A percentile compares a stretch with the other conserved stretches of the same genome.
Conservation (phyloP, 2,888 invertebrate species). For the Hofmannophila pseudospretella region DNA sequence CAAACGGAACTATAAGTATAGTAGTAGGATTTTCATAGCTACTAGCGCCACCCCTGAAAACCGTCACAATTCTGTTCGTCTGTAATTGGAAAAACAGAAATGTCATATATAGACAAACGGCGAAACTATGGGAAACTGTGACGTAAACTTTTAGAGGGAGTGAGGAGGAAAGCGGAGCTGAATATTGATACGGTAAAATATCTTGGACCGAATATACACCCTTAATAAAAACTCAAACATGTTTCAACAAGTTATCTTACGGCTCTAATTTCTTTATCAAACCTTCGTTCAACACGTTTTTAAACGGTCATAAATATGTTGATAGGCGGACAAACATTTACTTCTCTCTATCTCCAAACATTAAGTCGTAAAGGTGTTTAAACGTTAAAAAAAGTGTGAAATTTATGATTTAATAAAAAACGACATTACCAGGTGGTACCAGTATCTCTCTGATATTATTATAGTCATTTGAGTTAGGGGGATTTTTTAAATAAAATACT, state of each 20-base stretch:
- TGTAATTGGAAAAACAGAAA: no score
- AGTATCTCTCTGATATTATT: background rate
- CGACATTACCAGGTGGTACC: conserved; percentile 13
- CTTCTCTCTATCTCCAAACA: conserved; percentile 21
- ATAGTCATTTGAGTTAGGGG: conserved; percentile 11
- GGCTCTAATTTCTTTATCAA: conserved; percentile 23
- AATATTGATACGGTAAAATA: no score
- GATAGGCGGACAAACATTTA: conserved; percentile 40
- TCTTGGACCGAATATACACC: no score
- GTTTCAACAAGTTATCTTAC: background rate
- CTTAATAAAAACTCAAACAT: no score
- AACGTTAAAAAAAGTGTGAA: conserved; percentile 15
- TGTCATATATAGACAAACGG: no score
- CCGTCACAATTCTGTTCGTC: no score
- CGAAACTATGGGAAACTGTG: no score
- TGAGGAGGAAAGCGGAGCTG: no score
- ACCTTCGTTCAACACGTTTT: conserved; percentile 19
- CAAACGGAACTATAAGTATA: no score
- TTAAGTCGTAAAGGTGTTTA: conserved; percentile 40
- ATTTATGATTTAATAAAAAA: conserved; percentile 46
- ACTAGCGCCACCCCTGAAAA: no score
- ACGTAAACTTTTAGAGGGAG: no score
- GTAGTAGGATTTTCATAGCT: no score
- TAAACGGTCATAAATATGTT: conserved; percentile 38
- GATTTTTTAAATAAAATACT: conserved; percentile 11